Percentiles rank a stretch among this genome's conserved stretches.
phyloP scores from a whole-genome alignment of 2,888 invertebrate genomes.

The Dromius quadrimaculatus region DNA sequence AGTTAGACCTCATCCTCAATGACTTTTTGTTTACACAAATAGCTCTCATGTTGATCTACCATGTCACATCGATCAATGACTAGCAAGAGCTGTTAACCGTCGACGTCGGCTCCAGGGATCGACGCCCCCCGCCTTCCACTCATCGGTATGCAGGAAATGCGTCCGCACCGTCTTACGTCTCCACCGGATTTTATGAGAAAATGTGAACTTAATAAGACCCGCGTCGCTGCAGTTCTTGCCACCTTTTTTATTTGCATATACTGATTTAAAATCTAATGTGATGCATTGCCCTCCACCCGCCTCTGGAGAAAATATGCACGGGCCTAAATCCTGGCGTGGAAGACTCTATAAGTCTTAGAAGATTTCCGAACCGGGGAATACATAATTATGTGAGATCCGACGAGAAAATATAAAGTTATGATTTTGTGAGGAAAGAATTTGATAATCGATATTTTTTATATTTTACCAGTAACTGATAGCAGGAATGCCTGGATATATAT shows the following conservation, averaged over 20 bases:
- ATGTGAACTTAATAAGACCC: constrained; percentile 60
- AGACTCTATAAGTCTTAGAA: background rate
- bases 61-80: constrained; percentile 34
- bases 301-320: background rate
- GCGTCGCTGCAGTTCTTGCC: constrained; percentile 41
- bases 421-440: too few relatives aligned
- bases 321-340: background rate
- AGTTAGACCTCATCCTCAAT: constrained; percentile 2
- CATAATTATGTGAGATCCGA: constrained; percentile 1
- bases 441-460: too few relatives aligned
- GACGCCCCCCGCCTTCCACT: constrained; percentile 8
- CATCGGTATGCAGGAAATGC: constrained; percentile 48
- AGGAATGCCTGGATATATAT: too few relatives aligned
- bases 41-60: background rate
- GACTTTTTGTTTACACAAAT: background rate
- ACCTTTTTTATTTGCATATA: constrained; percentile 52
- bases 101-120: constrained; percentile 4
- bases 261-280: constrained; percentile 51
- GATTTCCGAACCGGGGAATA: constrained; percentile 4
- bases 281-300: constrained; percentile 12
- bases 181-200: constrained; percentile 54
- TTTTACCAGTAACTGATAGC: too few relatives aligned
- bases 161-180: constrained; percentile 1
- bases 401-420: too few relatives aligned
- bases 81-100: constrained; percentile 29